Evolutionary conservation across 92 coral and sea anemone species (phyloP), one percentile per base, ranked within the genome.

Genomic region (Chrysogorgia sp.): DNA sequence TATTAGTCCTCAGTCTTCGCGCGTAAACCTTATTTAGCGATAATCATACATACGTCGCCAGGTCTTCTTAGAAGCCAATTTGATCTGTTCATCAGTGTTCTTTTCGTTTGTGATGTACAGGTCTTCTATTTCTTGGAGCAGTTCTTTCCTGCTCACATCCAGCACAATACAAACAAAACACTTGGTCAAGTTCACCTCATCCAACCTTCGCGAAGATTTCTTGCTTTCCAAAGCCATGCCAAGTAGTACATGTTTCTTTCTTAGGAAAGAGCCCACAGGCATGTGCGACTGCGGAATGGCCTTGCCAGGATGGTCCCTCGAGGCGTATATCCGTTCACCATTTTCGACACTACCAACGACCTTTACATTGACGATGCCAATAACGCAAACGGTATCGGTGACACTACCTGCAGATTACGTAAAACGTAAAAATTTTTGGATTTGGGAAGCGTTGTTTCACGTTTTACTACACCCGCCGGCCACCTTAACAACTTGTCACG

Each of bases 151-250:
- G 65, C 71, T 87, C 13, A 96, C 89, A 56, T 96, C 99, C 35
- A 96, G 88, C 40, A 96, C 99, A 20, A 96, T 92, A 59, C 99
- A 96, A 66, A 89, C 99, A 67, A 96, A 96, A 62, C 97, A 85
- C 83, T 89, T 82, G 22, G 86, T 92, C 71, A 91, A 58, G 26
- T 85, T 74, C 29, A 74, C 83, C 19, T 88, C 90, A 48, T 86
- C 90, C 41, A 80, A 49, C 34, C 49, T 75, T 47, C 76, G 78
- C 29, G 89, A 26, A 19, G 62, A 30, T 22, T 41, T 49, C 29
- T 74, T 83, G 47, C 60, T 76, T 64, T 83, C 87, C 79, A 83
- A 23, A 26, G 87, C 83, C 87, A 83, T 83, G 15, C 87, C 87
- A 21, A 83, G 79, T 40, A 83, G 62, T 29, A 58, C 75, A 68